Evolutionary conservation across 2,113 vertebrate species (phyloP).

Genomic region (Ictidomys tridecemlineatus): DNA sequence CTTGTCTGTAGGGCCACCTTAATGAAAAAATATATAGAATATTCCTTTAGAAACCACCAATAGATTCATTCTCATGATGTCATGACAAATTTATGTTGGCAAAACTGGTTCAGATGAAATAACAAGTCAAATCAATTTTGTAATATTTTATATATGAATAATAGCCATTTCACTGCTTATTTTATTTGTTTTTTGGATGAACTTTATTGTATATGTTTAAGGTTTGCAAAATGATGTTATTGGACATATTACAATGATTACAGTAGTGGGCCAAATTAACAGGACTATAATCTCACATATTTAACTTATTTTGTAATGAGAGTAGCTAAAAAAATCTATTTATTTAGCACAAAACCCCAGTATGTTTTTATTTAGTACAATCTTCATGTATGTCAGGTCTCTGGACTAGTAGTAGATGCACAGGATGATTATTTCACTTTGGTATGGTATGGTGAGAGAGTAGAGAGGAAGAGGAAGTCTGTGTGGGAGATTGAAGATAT

Average conservation of each 20-base stretch:
- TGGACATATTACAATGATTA: neutral
- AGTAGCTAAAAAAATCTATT: neutral
- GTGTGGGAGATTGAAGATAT: neutral
- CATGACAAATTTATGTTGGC: neutral
- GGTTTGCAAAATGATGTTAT: neutral
- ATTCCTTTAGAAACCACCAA: neutral
- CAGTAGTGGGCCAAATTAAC: neutral
- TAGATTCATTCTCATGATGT: neutral
- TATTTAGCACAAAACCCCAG: neutral
- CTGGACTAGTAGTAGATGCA: neutral
- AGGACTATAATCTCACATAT: neutral
- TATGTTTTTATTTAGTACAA: neutral
- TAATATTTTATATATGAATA: neutral
- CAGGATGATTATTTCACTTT: neutral
- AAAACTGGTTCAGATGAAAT: conserved; percentile 1
- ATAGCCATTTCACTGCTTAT: neutral
- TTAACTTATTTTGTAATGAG: neutral
- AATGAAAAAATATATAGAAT: neutral
- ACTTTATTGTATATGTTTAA: neutral
- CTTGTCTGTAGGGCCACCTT: neutral
- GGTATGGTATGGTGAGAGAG: neutral
- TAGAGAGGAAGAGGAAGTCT: neutral
- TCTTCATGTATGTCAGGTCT: neutral
- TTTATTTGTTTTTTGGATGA: neutral
- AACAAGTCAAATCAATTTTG: neutral